A percentile compares a stretch with the other conserved stretches of the same genome.
phyloP scores from a whole-genome alignment of 2,797 vertebrate genomes.

The Apogon hyalosoma region DNA sequence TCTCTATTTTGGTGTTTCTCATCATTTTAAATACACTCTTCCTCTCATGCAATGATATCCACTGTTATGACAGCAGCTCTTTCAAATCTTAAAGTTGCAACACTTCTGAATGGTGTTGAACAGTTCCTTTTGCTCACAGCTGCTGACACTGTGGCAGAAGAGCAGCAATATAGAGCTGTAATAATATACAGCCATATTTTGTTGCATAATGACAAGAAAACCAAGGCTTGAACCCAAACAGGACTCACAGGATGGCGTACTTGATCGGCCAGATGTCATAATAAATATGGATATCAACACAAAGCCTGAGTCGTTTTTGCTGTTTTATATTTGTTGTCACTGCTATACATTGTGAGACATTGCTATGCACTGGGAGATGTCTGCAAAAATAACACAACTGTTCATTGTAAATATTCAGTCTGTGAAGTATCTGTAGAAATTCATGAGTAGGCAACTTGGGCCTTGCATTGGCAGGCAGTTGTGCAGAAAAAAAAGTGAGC shows the following conservation, averaged over 20 bases:
- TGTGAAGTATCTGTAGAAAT: slow-evolving; percentile 59
- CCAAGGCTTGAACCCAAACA: background rate
- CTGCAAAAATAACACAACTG: slow-evolving; percentile 65
- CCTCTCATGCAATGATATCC: slow-evolving; percentile 9
- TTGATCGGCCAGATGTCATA: slow-evolving; percentile 14
- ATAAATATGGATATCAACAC: background rate
- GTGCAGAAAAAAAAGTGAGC: slow-evolving; percentile 7
- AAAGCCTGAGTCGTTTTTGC: too few species aligned
- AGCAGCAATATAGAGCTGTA: too few species aligned
- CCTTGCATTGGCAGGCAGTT: slow-evolving; percentile 11
- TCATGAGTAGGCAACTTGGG: slow-evolving; percentile 54
- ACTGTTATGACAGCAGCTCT: slow-evolving; percentile 16
- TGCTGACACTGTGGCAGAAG: too few species aligned
- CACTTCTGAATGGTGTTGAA: slow-evolving; percentile 11
- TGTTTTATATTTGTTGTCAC: too few species aligned
- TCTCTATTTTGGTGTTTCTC: background rate
- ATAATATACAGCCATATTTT: too few species aligned
- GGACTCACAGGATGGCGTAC: slow-evolving; percentile 3
- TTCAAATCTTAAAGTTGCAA: slow-evolving; percentile 18
- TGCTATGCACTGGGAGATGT: slow-evolving; percentile 55
- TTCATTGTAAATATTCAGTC: slow-evolving; percentile 66
- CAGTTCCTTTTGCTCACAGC: background rate
- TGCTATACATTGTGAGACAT: slow-evolving; percentile 19
- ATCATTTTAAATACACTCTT: background rate
- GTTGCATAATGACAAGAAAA: background rate